phyloP scores from a whole-genome alignment of 2,797 vertebrate genomes.

The Silurus aristotelis region DNA sequence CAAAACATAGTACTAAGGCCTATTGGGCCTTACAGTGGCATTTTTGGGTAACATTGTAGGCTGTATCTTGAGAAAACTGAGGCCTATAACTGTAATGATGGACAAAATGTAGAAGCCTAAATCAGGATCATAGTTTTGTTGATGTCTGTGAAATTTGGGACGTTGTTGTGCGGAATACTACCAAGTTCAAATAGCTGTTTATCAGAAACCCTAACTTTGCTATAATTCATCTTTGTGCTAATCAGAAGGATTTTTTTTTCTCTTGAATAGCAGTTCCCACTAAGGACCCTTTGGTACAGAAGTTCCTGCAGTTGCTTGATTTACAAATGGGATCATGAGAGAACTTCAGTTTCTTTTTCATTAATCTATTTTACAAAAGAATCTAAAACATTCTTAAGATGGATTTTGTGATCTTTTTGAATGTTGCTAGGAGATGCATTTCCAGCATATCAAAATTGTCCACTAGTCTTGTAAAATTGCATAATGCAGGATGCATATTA shows the following conservation, averaged over 20 bases:
- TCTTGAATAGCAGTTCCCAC: neutral
- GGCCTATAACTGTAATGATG: neutral
- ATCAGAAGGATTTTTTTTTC: neutral
- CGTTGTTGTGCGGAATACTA: no score
- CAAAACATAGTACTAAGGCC: no score
- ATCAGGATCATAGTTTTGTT: neutral
- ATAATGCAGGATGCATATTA: no score
- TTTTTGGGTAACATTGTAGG: no score
- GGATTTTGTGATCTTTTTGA: neutral
- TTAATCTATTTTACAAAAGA: neutral
- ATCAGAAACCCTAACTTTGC: neutral
- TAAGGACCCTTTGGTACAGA: neutral
- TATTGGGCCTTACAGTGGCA: neutral
- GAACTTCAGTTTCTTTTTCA: neutral
- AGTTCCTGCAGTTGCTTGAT: neutral
- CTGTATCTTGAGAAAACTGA: neutral
- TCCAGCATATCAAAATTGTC: neutral
- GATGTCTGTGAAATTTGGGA: neutral
- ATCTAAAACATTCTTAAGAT: neutral
- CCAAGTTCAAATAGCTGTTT: neutral
- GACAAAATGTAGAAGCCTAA: neutral
- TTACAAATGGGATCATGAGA: neutral
- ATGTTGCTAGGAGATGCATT: neutral
- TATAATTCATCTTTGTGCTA: neutral
- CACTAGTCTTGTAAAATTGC: no score